Evolutionary conservation across 2,888 invertebrate species (phyloP), one percentile per base, ranked within the genome.

Genomic region (Alentia gelatinosa): DNA sequence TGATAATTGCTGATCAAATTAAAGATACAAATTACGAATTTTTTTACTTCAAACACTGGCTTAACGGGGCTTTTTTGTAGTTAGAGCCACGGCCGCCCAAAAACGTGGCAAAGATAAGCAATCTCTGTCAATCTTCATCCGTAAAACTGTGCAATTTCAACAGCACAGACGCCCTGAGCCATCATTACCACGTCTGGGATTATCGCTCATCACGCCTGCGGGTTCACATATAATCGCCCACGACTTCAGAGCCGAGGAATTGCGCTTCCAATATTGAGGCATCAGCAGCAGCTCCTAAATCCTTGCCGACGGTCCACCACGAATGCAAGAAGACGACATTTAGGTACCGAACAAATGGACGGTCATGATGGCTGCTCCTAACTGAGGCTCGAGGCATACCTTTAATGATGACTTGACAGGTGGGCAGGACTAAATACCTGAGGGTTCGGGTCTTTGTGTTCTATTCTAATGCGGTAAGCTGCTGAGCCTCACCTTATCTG

Each of bases 401-500:
- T 83, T 83, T 83, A 83, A 83, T 83, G 83, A 83, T 83, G 83
- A 40, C 40, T 40, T 83, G 83, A 83, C 83, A 83, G 83, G 83
- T 83, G 83, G 83, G 83, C 3, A 30, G 47, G 47, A 68, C 68
- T 68, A 68, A 68, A 68, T 68, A 68, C 68, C 68, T 68, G 33
- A 12, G 12, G 68, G 68, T 56, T 19, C 68, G 68, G 68, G 68
- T 68, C 26, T 30, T 68, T 68, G 68, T 68, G 68, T 68, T 12
- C 23, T 30, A 9, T 68, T 26, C 33, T 68, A 68, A 68, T 68
- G 68, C 68, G 30, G 15, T 68, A 68, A 68, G n/a, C 30, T 30
- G 33, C 30, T 30, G 30, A 30, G 68, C 30, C 68, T 30, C 12
- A 30, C 68, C 68, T 68, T 68, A 68, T 68, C 68, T 30, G n/a